Conservation (phyloP, 1,140 invertebrate genomes). For the Zaprionus camerounensis region DNA sequence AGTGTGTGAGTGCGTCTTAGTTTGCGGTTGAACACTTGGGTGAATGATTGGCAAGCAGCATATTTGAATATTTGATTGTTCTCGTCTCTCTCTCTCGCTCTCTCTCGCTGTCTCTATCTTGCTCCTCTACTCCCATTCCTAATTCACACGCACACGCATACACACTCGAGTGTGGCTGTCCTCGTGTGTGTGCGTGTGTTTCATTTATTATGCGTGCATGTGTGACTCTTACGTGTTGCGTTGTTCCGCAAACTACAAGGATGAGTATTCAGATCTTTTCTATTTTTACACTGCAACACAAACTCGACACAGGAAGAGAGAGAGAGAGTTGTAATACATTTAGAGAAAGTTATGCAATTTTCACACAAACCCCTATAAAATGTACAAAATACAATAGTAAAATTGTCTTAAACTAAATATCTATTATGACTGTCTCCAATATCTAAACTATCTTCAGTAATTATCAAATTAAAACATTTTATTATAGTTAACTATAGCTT, state of each 20-base stretch:
- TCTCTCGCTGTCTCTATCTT: not conserved
- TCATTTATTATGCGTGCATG: slow-evolving; percentile 43
- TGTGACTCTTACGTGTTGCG: slow-evolving; percentile 7
- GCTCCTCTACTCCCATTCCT: not conserved
- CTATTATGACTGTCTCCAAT: too few species aligned
- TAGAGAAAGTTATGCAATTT: not conserved
- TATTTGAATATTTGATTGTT: slow-evolving; percentile 74
- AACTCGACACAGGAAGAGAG: not conserved
- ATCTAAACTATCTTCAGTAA: too few species aligned
- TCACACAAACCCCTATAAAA: too few species aligned
- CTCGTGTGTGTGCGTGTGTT: not conserved
- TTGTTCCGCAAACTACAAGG: slow-evolving; percentile 15
- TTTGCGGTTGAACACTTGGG: slow-evolving; percentile 72
- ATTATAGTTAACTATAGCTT: too few species aligned
- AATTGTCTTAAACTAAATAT: too few species aligned
- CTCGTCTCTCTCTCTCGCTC: slow-evolving; percentile 6
- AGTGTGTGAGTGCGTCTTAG: slow-evolving; percentile 60
- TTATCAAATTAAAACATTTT: too few species aligned
- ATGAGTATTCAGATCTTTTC: slow-evolving; percentile 12
- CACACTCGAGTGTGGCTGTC: not conserved
- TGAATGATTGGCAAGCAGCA: slow-evolving; percentile 54
- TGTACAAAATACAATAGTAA: too few species aligned
- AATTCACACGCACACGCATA: not conserved
- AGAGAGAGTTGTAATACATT: not conserved
- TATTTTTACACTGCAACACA: not conserved